Conservation (phyloP, 2,888 invertebrate genomes). For the Chironomus tentans region DNA sequence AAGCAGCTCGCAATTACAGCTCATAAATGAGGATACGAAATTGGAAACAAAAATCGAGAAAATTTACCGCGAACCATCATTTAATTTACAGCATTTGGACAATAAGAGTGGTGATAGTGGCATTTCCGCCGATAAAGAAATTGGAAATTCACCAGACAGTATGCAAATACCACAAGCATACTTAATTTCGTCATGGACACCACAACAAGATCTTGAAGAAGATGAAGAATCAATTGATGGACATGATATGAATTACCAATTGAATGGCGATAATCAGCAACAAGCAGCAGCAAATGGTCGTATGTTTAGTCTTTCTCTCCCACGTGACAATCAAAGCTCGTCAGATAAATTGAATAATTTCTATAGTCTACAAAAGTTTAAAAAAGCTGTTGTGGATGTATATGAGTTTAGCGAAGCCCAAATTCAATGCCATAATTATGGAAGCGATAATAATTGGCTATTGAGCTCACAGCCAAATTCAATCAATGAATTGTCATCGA, state of each 20-base stretch:
- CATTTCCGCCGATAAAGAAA: constrained; percentile 58
- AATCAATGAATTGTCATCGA: constrained; percentile 42
- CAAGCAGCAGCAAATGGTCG: constrained; percentile 41
- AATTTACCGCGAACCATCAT: constrained; percentile 46
- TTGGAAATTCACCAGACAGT: constrained; percentile 6
- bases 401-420: constrained; percentile 38
- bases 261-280: not conserved
- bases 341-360: constrained; percentile 32
- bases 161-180: constrained; percentile 17
- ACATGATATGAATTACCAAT: not conserved
- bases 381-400: constrained; percentile 59
- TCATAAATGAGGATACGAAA: not conserved
- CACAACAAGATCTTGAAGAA: constrained; percentile 74
- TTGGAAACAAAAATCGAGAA: constrained; percentile 40
- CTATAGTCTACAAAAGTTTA: constrained; percentile 60
- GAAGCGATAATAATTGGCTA: constrained; percentile 64
- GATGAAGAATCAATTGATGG: constrained; percentile 39
- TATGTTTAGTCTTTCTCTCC: constrained; percentile 67
- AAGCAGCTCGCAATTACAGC: not conserved
- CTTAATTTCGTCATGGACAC: constrained; percentile 57
- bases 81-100: constrained; percentile 38
- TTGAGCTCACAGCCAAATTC: constrained; percentile 73
- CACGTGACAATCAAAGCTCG: constrained; percentile 49
- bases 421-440: constrained; percentile 29
- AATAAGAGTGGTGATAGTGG: constrained; percentile 79